These are phyloP conservation scores for Lepisosteus oculatus DNA, from an alignment of 2,113 vertebrate species.

Conservation along the genomic window DNA sequence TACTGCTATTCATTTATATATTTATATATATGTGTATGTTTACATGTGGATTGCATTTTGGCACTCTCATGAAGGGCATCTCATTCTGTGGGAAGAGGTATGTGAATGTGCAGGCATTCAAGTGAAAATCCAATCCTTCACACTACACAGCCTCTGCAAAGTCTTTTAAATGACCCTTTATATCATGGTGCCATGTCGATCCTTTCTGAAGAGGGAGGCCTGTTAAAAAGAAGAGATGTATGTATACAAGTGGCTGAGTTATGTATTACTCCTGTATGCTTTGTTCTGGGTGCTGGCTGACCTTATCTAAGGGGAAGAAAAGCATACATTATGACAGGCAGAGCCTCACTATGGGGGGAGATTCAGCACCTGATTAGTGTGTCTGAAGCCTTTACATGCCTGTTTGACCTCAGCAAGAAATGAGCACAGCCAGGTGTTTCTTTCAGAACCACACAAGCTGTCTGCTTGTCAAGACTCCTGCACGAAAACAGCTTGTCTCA, in stretches of 20 bases:
- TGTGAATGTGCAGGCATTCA: constrained; percentile 73
- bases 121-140: constrained; percentile 81
- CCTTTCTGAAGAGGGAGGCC: constrained; percentile 64
- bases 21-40: background rate
- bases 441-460: background rate
- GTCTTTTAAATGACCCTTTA: constrained; percentile 80
- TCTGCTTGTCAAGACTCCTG: background rate
- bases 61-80: constrained; percentile 56
- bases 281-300: constrained; percentile 68
- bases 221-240: constrained; percentile 66
- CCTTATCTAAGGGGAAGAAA: constrained; percentile 63
- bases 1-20: background rate
- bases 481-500: background rate
- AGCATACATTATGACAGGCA: constrained; percentile 51
- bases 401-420: background rate
- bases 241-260: constrained; percentile 67
- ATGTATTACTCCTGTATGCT: constrained; percentile 62
- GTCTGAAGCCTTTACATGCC: background rate
- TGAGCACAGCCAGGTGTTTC: background rate
- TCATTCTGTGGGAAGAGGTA: constrained; percentile 62
- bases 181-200: constrained; percentile 67
- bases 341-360: constrained; percentile 26
- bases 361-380: background rate
- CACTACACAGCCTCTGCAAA: constrained; percentile 69
- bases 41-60: constrained; percentile 37